A percentile compares a stretch with the other conserved stretches of the same genome.
Conservation (phyloP, 2,888 invertebrate species). For the Papilio gigon region DNA sequence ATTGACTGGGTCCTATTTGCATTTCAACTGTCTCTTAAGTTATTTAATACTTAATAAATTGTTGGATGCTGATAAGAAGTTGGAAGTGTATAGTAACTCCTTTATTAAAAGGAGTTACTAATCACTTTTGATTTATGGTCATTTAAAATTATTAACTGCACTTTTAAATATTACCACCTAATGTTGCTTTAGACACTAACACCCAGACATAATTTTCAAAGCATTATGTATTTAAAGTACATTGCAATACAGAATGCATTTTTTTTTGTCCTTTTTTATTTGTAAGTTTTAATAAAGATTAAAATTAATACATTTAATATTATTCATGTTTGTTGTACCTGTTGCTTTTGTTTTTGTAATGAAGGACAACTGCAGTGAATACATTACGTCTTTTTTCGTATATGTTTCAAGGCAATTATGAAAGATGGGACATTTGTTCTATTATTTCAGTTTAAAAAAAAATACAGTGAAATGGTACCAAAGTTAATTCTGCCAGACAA, state of each 20-base stretch:
- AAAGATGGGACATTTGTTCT: neutral
- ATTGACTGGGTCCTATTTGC: neutral
- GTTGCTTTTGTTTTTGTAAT: neutral
- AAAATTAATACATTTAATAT: neutral
- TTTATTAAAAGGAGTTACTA: too few relatives aligned
- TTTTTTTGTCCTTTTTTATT: neutral
- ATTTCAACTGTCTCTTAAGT: neutral
- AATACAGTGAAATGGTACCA: too few relatives aligned
- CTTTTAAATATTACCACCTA: neutral
- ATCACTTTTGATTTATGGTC: too few relatives aligned
- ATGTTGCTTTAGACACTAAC: neutral
- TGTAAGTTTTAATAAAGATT: neutral
- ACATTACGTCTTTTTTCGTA: neutral
- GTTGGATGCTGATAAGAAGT: too few relatives aligned
- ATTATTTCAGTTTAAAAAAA: neutral
- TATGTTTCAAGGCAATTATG: constrained; percentile 5
- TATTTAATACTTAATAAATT: too few relatives aligned
- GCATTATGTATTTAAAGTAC: neutral
- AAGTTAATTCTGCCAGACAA: too few relatives aligned
- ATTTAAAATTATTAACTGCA: neutral
- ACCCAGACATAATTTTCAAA: neutral
- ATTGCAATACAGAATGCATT: neutral
- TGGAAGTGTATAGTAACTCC: too few relatives aligned
- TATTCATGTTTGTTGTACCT: neutral
- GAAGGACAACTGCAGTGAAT: constrained; percentile 3